Conservation (phyloP, 1,140 invertebrate genomes). For the Platyscapa corneri region DNA sequence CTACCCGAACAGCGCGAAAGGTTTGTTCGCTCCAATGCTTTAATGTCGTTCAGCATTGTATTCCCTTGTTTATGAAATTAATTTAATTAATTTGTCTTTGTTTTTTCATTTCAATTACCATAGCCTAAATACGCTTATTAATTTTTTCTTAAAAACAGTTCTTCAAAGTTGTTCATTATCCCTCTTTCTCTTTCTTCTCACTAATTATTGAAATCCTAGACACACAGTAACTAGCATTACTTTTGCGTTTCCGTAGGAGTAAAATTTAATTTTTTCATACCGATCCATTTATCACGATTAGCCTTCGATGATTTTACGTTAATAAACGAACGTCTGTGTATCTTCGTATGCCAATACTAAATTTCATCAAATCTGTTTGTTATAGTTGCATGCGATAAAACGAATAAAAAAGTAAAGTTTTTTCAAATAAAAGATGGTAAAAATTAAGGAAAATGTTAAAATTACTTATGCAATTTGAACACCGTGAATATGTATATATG, state of each 20-base stretch:
- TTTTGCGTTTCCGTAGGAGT: background rate
- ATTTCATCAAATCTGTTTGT: too few species aligned
- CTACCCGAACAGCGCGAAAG: slow-evolving; percentile 49
- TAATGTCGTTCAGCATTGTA: slow-evolving; percentile 46
- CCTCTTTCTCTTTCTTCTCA: slow-evolving; percentile 2
- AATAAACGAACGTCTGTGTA: background rate
- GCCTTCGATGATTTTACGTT: background rate
- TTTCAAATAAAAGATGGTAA: too few species aligned
- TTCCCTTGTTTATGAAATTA: slow-evolving; percentile 32
- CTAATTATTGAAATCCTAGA: slow-evolving; percentile 3
- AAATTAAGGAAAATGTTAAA: too few species aligned
- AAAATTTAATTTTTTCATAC: background rate
- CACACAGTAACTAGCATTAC: too few species aligned
- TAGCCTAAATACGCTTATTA: slow-evolving; percentile 29
- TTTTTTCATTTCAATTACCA: slow-evolving; percentile 22
- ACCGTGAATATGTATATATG: too few species aligned
- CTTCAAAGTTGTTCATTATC: slow-evolving; percentile 12
- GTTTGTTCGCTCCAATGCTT: slow-evolving; percentile 50
- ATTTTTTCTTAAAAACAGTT: slow-evolving; percentile 28
- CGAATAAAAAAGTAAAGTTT: too few species aligned
- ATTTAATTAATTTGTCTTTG: background rate
- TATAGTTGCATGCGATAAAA: too few species aligned
- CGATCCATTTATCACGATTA: background rate
- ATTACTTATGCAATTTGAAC: too few species aligned
- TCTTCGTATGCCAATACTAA: too few species aligned